phyloP scores from a whole-genome alignment of 2,797 vertebrate genomes.

The Syngnathus acus region DNA sequence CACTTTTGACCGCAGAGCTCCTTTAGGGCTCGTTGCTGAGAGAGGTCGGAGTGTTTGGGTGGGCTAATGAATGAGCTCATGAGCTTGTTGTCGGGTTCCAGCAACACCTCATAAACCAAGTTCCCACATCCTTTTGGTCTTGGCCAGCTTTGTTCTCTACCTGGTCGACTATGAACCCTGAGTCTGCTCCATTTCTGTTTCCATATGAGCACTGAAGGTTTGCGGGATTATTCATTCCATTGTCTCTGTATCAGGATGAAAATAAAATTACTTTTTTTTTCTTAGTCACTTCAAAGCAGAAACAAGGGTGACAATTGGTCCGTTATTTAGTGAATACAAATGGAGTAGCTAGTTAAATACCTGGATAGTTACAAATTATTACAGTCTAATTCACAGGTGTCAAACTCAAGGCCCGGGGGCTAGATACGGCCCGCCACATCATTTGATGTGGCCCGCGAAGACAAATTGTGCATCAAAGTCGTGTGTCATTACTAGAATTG shows the following conservation, averaged over 20 bases:
- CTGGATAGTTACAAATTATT: no score
- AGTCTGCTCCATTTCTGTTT: not conserved
- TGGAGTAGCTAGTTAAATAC: no score
- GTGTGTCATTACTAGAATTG: no score
- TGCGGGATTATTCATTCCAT: not conserved
- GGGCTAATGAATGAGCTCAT: conserved; percentile 42
- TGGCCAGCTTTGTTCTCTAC: not conserved
- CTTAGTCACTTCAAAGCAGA: not conserved
- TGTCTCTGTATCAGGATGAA: not conserved
- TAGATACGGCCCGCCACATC: no score
- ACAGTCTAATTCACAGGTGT: no score
- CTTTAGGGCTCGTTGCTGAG: conserved; percentile 4
- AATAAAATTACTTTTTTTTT: not conserved
- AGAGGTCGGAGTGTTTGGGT: not conserved
- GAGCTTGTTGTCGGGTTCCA: conserved; percentile 54
- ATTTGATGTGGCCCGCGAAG: no score
- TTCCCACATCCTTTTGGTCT: conserved; percentile 41
- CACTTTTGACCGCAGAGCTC: conserved; percentile 33
- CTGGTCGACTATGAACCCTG: not conserved
- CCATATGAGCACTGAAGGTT: not conserved
- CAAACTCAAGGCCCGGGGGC: no score
- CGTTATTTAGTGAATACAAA: not conserved
- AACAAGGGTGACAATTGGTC: not conserved
- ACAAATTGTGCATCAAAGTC: no score
- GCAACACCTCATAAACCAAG: conserved; percentile 61